A percentile compares a stretch with the other conserved stretches of the same genome.
Evolutionary conservation across 2,113 vertebrate genomes (phyloP).

Genomic region (Perca schrenkii): DNA sequence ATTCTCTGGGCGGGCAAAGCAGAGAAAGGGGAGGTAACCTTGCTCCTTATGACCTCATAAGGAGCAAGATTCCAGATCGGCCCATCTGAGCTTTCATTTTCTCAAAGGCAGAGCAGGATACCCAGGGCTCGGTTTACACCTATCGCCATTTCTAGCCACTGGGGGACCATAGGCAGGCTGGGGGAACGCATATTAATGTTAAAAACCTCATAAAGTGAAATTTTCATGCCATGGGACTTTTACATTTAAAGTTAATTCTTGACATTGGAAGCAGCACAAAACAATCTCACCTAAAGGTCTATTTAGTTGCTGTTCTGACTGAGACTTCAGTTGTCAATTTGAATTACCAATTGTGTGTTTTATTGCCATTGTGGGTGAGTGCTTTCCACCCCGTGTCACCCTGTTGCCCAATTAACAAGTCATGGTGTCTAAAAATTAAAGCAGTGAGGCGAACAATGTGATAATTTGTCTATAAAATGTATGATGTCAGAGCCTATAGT

Average conservation of each 20-base stretch:
- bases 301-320: not conserved
- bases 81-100: too few relatives aligned
- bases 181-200: too few relatives aligned
- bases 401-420: not conserved
- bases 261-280: not conserved
- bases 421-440: not conserved
- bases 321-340: not conserved
- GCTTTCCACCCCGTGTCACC: not conserved
- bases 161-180: too few relatives aligned
- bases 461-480: conserved; percentile 9
- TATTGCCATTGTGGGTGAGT: not conserved
- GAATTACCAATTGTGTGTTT: not conserved
- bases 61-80: too few relatives aligned
- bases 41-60: too few relatives aligned
- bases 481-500: not conserved
- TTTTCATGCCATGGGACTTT: too few relatives aligned
- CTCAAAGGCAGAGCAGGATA: too few relatives aligned
- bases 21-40: too few relatives aligned
- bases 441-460: not conserved
- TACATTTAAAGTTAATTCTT: not conserved
- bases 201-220: too few relatives aligned
- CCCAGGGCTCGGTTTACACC: too few relatives aligned
- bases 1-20: too few relatives aligned
- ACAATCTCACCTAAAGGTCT: not conserved
- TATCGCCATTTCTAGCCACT: too few relatives aligned